Percentiles rank a stretch among this genome's conserved stretches.
Evolutionary conservation across 2,113 vertebrate species (phyloP).

Genomic region (Anseranas semipalmata): DNA sequence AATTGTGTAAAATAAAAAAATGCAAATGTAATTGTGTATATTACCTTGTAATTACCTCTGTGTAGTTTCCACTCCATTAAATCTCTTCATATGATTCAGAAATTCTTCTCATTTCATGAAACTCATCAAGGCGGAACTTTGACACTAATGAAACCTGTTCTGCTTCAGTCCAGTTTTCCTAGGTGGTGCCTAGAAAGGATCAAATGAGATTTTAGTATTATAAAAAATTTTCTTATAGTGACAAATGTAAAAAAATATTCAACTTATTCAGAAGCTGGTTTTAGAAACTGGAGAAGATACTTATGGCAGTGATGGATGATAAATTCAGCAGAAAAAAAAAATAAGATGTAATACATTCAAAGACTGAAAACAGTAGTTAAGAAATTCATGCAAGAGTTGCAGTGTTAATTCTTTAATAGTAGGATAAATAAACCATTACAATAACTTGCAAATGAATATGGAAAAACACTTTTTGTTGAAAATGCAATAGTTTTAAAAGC

Average conservation of each 20-base stretch:
- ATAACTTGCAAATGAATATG: background rate
- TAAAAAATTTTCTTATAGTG: background rate
- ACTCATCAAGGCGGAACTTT: background rate
- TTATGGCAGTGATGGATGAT: background rate
- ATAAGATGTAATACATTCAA: background rate
- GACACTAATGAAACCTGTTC: background rate
- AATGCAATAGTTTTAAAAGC: background rate
- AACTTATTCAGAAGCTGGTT: background rate
- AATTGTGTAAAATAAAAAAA: background rate
- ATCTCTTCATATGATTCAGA: background rate
- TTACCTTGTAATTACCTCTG: background rate
- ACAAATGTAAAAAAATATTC: background rate
- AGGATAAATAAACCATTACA: background rate
- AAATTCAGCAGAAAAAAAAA: background rate
- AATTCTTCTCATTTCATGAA: conserved; percentile 1
- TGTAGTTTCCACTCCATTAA: background rate
- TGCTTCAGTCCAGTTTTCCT: background rate
- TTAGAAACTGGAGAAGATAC: background rate
- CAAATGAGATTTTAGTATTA: background rate
- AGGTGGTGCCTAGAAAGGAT: background rate
- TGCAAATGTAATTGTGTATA: background rate
- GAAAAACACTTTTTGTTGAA: background rate
- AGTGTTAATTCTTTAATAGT: background rate
- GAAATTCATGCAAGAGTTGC: background rate
- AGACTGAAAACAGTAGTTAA: background rate